phyloP scores from a whole-genome alignment of 2,113 vertebrate genomes.

The Nesospiza acunhae region DNA sequence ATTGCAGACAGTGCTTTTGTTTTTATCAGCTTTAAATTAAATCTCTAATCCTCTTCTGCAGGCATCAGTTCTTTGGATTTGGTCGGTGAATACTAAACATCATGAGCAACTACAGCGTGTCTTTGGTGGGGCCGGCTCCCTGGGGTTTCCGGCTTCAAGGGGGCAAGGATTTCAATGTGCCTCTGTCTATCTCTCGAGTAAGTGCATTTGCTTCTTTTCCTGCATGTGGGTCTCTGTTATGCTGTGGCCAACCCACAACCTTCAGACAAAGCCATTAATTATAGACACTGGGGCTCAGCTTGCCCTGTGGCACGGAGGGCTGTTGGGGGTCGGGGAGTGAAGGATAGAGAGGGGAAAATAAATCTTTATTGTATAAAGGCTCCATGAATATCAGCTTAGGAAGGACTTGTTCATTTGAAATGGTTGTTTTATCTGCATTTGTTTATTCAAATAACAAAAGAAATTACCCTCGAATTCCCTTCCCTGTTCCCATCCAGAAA shows the following conservation, averaged over 20 bases:
- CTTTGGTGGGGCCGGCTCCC: slow-evolving; percentile 88
- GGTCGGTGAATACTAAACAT: slow-evolving; percentile 51
- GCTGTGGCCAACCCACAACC: neutral
- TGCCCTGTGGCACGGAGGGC: neutral
- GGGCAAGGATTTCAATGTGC: slow-evolving; percentile 98
- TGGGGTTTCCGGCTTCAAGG: slow-evolving; percentile 98
- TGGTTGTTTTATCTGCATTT: neutral
- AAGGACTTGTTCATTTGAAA: neutral
- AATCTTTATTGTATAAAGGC: neutral
- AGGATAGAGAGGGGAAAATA: neutral
- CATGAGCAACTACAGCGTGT: slow-evolving; percentile 94
- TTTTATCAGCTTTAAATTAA: neutral
- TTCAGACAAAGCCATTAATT: neutral
- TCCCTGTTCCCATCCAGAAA: neutral
- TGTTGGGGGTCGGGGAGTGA: neutral
- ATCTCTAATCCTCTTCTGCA: slow-evolving; percentile 58
- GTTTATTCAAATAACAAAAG: neutral
- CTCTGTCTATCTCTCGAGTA: slow-evolving; percentile 93
- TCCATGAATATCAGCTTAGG: neutral
- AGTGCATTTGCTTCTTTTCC: slow-evolving; percentile 58
- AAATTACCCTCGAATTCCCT: neutral
- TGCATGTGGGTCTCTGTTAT: neutral
- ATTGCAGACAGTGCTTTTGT: neutral
- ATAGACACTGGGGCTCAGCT: neutral
- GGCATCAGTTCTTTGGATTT: slow-evolving; percentile 55